A percentile compares a stretch with the other conserved stretches of the same genome.
These are phyloP conservation scores for Eristalis tenax DNA, from an alignment of 2,888 invertebrate genomes.

Conservation along the genomic window DNA sequence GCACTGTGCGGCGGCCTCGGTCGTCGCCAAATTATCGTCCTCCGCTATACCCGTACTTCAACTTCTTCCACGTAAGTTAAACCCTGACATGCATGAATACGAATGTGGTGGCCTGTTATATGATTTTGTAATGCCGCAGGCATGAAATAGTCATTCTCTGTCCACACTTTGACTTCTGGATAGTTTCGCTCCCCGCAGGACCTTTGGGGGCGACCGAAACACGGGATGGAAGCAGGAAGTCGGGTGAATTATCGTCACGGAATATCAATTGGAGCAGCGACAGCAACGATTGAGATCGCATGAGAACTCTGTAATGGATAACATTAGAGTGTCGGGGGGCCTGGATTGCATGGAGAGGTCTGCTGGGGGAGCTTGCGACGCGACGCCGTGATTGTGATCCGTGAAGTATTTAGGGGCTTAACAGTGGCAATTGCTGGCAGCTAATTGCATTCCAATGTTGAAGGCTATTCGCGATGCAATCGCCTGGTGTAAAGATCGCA, in stretches of 20 bases:
- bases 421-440: background rate
- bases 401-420: background rate
- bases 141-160: conserved; percentile 57
- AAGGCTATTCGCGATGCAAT: background rate
- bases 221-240: conserved; percentile 46
- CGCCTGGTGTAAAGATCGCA: background rate
- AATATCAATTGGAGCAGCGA: conserved; percentile 36
- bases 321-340: background rate
- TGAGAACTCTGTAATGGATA: background rate
- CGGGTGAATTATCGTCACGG: conserved; percentile 67
- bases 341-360: background rate
- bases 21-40: conserved; percentile 63
- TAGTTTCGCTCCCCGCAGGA: conserved; percentile 2
- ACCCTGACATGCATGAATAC: conserved; percentile 50
- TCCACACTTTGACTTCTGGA: conserved; percentile 54
- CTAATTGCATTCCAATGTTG: background rate
- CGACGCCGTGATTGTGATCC: background rate
- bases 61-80: background rate
- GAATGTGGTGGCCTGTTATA: conserved; percentile 23
- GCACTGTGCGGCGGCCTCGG: conserved; percentile 16
- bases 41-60: conserved; percentile 14
- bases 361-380: background rate
- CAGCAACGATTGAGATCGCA: background rate
- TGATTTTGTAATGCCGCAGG: conserved; percentile 23
- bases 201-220: background rate